Base-by-base conservation (phyloP, 1,140 invertebrate genomes). In the Frieseomelitta varia region DNA sequence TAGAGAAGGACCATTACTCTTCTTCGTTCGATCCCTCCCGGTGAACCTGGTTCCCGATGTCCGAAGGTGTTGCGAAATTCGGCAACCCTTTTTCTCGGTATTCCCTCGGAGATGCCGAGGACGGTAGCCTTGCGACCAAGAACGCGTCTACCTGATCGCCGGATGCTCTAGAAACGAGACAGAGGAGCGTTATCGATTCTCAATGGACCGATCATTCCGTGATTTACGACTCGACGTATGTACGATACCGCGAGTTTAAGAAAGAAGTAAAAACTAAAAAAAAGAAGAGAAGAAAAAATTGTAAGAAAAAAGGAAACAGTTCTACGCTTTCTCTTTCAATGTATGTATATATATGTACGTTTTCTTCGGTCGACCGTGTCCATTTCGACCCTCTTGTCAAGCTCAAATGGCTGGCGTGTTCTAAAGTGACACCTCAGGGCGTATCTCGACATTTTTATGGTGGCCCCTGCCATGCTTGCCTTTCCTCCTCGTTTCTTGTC, bases 81-180 rank as follows among this genome's bases (percentile, higher is more conserved):
- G 55, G 63, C 63, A 79, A 86, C 76, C 89, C 81, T 78, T 88
- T 65, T 90, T 86, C 81, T 74, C 39, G 47, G 87, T 81, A 87
- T 87, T 75, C 47, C 27, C n/a, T 67, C 12, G n/a, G 3, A 39
- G 39, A 39, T 39, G 39, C 39, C 39, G 39, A 39, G 39, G 30
- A 47, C 65, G 17, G 76, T 27, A 76, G 55, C 71, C 63, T 77
- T 65, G 19, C 30, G 39, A 12, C 17, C 81, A 27, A 17, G 19
- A 3, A 30, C 34, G 14, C 0, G 27, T 65, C 75, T 82, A 87
- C 79, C 82, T 82, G 87, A 87, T 80, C 71, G 34, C 55, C 76
- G 27, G 27, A 61, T 61, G 39, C 71, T 55, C 39, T 58, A 8
- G 24, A 19, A 67, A 27, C 55, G 84, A 76, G 34, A 17, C 19